A percentile compares a stretch with the other conserved stretches of the same genome.
These are phyloP conservation scores for Synodontis membranacea DNA, from an alignment of 2,113 vertebrate genomes.

Conservation along the genomic window DNA sequence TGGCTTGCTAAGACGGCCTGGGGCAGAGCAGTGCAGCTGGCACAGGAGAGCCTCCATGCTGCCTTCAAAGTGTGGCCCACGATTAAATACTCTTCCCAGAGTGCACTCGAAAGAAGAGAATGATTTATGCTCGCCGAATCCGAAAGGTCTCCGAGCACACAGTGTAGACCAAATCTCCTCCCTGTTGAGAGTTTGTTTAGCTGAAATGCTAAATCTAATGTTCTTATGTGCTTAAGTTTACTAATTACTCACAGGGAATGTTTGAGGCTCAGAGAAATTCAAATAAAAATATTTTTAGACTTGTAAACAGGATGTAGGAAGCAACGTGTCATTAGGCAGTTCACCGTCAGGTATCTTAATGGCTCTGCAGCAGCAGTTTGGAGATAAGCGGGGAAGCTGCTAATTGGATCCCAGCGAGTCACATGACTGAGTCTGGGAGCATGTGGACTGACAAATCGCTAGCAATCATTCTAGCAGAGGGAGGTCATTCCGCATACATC, in stretches of 20 bases:
- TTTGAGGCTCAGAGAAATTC: conserved; percentile 2
- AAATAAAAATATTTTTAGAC: conserved; percentile 14
- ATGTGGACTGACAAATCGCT: conserved; percentile 48
- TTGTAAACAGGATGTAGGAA: conserved; percentile 33
- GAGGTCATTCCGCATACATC: conserved; percentile 53
- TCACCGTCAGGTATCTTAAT: conserved; percentile 46
- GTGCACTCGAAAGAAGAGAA: conserved; percentile 25
- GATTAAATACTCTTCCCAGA: conserved; percentile 9
- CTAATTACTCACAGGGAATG: conserved; percentile 38
- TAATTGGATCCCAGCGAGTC: conserved; percentile 49
- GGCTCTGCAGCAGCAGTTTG: conserved; percentile 33
- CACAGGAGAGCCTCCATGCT: conserved; percentile 37
- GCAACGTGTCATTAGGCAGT: conserved; percentile 45
- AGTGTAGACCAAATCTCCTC: conserved; percentile 20
- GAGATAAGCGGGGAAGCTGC: conserved; percentile 45
- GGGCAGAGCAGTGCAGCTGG: conserved; percentile 43
- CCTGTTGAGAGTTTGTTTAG: conserved; percentile 49
- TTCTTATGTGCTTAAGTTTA: conserved; percentile 41
- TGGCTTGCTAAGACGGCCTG: conserved; percentile 28
- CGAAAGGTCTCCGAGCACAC: conserved; percentile 24
- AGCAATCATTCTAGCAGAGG: conserved; percentile 48
- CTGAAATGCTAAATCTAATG: conserved; percentile 41
- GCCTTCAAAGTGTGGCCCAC: conserved; percentile 24
- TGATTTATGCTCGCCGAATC: conserved; percentile 23
- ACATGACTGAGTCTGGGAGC: conserved; percentile 36